Base-by-base conservation (phyloP, 2,797 vertebrate genomes). In the Catamblyrhynchus diadema region DNA sequence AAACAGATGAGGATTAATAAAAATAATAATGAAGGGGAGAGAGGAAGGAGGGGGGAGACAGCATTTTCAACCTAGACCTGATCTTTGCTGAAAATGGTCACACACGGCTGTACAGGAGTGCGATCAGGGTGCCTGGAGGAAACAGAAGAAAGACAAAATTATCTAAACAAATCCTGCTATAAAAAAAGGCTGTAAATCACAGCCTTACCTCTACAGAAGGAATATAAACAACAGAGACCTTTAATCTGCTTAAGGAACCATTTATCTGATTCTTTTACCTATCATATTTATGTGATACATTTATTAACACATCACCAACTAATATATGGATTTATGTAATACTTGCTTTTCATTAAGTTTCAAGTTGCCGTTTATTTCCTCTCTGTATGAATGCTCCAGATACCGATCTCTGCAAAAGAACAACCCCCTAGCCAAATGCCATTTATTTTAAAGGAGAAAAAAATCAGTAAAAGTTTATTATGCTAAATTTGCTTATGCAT, bases 1-100 rank as follows among this genome's bases (percentile, higher is more conserved):
- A 87, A 91, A 89, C n/a, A 94, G 41, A 82, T 56, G 32, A 95
- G 48, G 28, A 67, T 62, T 95, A 92, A 82, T 70, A 84, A 92
- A 94, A 79, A 35, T 23, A 93, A 71, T 65, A 72, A 35, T 20
- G 42, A 61, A 86, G 3, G 4, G 3, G 2, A 14, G 33, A 45
- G 16, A 51, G 25, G 18, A 23, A 10, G 8, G 6, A 1, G 1
- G 9, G 69, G 41, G 54, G 22, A 1, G 28, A 59, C 24, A 84
- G 42, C 33, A 70, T 54, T 88, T 86, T 92, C 81, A 96, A 70
- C 70, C 66, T 77, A 77, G 59, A 82, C 47, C 44, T 33, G 47
- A 79, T 85, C 47, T 42, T 10, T 48, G 37, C 71, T 6, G 54
- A 81, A 90, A 81, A 92, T 33, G 32, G 62, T 92, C 74, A 70